phyloP scores from a whole-genome alignment of 2,888 invertebrate genomes.

The Chrysolina americana region DNA sequence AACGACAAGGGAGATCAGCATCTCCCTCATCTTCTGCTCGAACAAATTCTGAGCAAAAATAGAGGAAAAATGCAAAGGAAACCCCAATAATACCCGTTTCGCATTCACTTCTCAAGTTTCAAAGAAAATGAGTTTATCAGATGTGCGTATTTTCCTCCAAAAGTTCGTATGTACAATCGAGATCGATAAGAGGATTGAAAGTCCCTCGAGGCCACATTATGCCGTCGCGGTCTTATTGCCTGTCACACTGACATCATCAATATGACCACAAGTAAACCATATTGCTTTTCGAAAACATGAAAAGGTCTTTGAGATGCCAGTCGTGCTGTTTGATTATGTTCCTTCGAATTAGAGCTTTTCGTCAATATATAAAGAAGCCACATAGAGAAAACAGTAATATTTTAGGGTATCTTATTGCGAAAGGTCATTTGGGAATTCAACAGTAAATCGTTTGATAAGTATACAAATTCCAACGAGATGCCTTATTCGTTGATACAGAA shows the following conservation, averaged over 20 bases:
- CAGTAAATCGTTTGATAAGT: too few relatives aligned
- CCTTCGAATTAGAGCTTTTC: constrained; percentile 39
- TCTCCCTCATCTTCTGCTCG: constrained; percentile 24
- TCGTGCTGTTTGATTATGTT: constrained; percentile 48
- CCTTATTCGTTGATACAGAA: too few relatives aligned
- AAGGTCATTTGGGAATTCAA: too few relatives aligned
- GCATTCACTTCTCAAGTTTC: constrained; percentile 52
- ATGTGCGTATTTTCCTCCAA: constrained; percentile 40
- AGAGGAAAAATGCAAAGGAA: constrained; percentile 34
- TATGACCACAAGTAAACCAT: constrained; percentile 63
- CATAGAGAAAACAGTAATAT: background rate
- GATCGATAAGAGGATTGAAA: constrained; percentile 56
- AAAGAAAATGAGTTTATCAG: constrained; percentile 51
- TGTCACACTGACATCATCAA: constrained; percentile 62
- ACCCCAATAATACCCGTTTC: constrained; percentile 46
- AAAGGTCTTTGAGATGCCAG: constrained; percentile 58
- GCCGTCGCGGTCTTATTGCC: constrained; percentile 59
- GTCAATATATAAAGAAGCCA: constrained; percentile 7
- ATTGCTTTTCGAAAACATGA: constrained; percentile 58
- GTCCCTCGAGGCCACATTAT: constrained; percentile 59
- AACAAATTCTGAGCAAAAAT: constrained; percentile 39
- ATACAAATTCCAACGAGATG: too few relatives aligned
- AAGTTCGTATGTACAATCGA: constrained; percentile 48
- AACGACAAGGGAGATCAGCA: constrained; percentile 8
- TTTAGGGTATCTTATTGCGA: too few relatives aligned